These are phyloP conservation scores for Motacilla tschutschensis DNA, from an alignment of 2,113 vertebrate genomes.

Conservation along the genomic window DNA sequence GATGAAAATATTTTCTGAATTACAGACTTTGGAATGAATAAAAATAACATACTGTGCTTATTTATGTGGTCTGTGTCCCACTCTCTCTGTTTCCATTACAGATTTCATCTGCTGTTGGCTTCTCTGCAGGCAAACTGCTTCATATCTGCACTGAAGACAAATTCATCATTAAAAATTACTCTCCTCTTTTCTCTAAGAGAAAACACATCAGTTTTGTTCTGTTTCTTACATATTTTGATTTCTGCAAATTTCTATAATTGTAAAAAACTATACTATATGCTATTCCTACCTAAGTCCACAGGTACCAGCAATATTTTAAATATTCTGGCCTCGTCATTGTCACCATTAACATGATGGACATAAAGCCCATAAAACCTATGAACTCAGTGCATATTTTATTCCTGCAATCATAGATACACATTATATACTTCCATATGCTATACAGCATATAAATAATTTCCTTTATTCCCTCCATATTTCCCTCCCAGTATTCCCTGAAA, in stretches of 20 bases:
- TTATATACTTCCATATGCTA: neutral
- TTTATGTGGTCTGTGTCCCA: neutral
- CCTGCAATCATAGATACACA: neutral
- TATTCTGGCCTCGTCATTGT: neutral
- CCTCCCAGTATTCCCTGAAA: neutral
- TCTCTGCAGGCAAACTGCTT: neutral
- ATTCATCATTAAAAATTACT: neutral
- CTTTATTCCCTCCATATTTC: neutral
- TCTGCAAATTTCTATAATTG: neutral
- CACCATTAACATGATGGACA: neutral
- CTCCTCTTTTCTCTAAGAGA: neutral
- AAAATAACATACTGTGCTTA: neutral
- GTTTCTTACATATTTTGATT: neutral
- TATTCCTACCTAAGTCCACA: neutral
- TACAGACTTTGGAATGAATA: neutral
- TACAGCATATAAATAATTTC: neutral
- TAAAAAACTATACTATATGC: neutral
- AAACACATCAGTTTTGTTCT: neutral
- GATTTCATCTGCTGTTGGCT: neutral
- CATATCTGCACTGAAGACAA: neutral
- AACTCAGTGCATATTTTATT: neutral
- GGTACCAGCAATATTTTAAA: neutral
- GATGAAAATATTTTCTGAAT: neutral
- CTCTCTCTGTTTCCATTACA: neutral
- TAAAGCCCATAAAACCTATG: neutral